These are phyloP conservation scores for Scyliorhinus canicula DNA, from an alignment of 2,797 vertebrate species.

Conservation along the genomic window DNA sequence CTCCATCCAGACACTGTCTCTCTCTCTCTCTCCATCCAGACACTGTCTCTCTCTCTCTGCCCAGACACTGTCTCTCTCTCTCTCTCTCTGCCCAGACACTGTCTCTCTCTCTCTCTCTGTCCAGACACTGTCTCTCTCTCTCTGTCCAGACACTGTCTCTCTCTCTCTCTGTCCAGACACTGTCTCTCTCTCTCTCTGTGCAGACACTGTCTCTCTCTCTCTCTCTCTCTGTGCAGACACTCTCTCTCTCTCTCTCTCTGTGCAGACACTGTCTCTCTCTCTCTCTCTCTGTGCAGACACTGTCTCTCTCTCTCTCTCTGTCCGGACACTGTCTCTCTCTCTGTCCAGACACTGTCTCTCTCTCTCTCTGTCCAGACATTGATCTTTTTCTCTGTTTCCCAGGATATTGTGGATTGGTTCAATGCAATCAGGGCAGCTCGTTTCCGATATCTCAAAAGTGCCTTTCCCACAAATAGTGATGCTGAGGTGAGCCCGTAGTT, in stretches of 20 bases:
- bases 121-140: not conserved
- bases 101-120: not conserved
- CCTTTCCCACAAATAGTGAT: conserved; percentile 71
- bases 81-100: no score
- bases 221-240: not conserved
- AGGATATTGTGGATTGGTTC: conserved; percentile 92
- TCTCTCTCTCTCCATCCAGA: not conserved
- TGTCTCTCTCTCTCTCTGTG: not conserved
- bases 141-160: not conserved
- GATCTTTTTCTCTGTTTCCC: conserved; percentile 38
- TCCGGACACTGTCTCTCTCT: not conserved
- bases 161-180: not conserved
- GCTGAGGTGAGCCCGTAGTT: conserved; percentile 61
- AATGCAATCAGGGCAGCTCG: conserved; percentile 80
- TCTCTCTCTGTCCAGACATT: not conserved
- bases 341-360: not conserved
- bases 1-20: not conserved
- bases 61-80: not conserved
- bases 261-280: not conserved
- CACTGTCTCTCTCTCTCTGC: not conserved
- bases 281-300: no score
- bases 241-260: not conserved
- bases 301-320: not conserved
- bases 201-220: not conserved
- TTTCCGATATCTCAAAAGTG: conserved; percentile 71